These are phyloP conservation scores for Cecidostiba fungosa DNA, from an alignment of 2,888 invertebrate species.

Conservation along the genomic window DNA sequence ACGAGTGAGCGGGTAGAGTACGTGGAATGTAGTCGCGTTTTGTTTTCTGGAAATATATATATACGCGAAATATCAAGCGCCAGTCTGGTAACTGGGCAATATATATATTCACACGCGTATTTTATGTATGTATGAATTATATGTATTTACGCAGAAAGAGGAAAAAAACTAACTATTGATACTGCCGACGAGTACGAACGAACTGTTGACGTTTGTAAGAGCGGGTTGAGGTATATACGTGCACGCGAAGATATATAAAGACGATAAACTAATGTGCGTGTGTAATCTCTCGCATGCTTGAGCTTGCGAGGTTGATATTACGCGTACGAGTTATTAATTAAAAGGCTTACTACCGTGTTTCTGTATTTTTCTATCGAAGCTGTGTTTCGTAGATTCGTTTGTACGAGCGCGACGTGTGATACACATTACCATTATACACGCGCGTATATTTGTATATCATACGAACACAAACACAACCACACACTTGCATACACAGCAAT, in stretches of 20 bases:
- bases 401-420: constrained; percentile 5
- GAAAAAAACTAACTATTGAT: constrained; percentile 23
- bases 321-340: constrained; percentile 18
- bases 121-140: constrained; percentile 35
- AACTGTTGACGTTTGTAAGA: constrained; percentile 28
- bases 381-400: constrained; percentile 30
- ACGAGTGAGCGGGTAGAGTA: not conserved
- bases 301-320: not conserved
- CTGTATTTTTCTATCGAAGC: constrained; percentile 55
- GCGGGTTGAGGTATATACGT: not conserved
- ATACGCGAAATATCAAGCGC: not conserved
- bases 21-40: constrained; percentile 12
- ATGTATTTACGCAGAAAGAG: constrained; percentile 26
- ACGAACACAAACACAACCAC: constrained; percentile 11
- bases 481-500: constrained; percentile 32
- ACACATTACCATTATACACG: constrained; percentile 3
- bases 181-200: constrained; percentile 39
- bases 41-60: not conserved
- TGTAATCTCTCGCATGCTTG: constrained; percentile 18
- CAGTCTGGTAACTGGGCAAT: constrained; percentile 52
- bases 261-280: constrained; percentile 3
- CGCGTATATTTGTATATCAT: not conserved
- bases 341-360: constrained; percentile 44
- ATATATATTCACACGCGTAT: constrained; percentile 28
- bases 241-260: not conserved